Conservation (phyloP, 1,140 invertebrate genomes). For the Pentalonia nigronervosa region DNA sequence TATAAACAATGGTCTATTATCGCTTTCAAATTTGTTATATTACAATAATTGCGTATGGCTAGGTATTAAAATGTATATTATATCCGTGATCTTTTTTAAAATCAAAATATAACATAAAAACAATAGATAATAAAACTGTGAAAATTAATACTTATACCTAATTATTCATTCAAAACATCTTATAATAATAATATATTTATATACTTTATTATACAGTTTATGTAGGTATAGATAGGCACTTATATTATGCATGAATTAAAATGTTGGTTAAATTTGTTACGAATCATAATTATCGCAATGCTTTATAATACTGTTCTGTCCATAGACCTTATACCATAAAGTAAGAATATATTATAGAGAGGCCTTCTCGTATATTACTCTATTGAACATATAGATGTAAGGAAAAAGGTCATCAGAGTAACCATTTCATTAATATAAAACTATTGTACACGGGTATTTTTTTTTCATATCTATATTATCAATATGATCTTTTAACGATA, state of each 20-base stretch:
- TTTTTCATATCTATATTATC: too few relatives aligned
- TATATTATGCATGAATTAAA: background rate
- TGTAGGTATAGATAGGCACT: background rate
- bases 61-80: background rate
- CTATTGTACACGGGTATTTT: too few relatives aligned
- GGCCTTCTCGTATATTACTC: too few relatives aligned
- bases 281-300: background rate
- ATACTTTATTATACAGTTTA: too few relatives aligned
- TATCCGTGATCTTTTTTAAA: background rate
- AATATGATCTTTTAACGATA: too few relatives aligned
- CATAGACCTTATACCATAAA: too few relatives aligned
- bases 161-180: background rate
- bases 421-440: too few relatives aligned
- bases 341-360: too few relatives aligned
- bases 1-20: background rate
- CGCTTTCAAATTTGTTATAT: background rate
- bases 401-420: too few relatives aligned
- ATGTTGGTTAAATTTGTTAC: background rate
- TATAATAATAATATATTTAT: slow-evolving; percentile 6
- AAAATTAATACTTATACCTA: background rate
- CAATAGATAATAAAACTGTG: background rate
- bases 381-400: too few relatives aligned
- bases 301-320: too few relatives aligned
- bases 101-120: background rate
- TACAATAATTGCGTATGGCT: background rate